These are phyloP conservation scores for Berghia stephanieae DNA, from an alignment of 1,140 invertebrate genomes.

Conservation along the genomic window DNA sequence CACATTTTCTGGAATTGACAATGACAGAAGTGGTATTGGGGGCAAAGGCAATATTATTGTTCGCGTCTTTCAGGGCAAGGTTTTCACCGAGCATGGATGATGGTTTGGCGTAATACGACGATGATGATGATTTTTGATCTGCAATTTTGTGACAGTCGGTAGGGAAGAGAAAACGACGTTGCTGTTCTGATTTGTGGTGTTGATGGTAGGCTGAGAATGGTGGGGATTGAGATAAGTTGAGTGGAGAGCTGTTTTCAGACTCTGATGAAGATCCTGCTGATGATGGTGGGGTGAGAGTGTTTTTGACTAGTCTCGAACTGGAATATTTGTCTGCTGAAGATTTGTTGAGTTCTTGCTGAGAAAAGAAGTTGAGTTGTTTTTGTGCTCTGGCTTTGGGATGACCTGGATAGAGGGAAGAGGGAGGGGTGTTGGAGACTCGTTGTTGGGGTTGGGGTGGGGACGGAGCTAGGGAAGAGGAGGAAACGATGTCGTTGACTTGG, in stretches of 20 bases:
- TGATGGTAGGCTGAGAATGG: neutral
- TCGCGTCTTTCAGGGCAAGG: too few relatives aligned
- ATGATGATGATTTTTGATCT: too few relatives aligned
- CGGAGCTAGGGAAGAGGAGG: neutral
- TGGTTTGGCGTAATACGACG: too few relatives aligned
- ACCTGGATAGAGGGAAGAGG: too few relatives aligned
- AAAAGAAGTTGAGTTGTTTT: neutral
- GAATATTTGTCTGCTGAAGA: neutral
- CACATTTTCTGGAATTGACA: neutral
- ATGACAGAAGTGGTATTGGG: slow-evolving; percentile 15
- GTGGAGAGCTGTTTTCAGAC: slow-evolving; percentile 15
- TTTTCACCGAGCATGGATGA: too few relatives aligned
- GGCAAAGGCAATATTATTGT: neutral
- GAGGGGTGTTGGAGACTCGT: neutral
- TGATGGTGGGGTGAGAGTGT: slow-evolving; percentile 26
- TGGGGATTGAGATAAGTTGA: slow-evolving; percentile 31
- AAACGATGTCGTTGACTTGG: neutral
- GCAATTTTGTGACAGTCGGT: neutral
- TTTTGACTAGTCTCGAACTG: neutral
- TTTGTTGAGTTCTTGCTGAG: neutral
- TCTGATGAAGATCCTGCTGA: slow-evolving; percentile 22
- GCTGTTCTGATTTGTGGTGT: neutral
- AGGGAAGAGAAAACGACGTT: neutral
- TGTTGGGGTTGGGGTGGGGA: neutral
- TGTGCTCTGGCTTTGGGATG: too few relatives aligned